Conservation (phyloP, 1,140 invertebrate genomes). For the Bombus superbus region DNA sequence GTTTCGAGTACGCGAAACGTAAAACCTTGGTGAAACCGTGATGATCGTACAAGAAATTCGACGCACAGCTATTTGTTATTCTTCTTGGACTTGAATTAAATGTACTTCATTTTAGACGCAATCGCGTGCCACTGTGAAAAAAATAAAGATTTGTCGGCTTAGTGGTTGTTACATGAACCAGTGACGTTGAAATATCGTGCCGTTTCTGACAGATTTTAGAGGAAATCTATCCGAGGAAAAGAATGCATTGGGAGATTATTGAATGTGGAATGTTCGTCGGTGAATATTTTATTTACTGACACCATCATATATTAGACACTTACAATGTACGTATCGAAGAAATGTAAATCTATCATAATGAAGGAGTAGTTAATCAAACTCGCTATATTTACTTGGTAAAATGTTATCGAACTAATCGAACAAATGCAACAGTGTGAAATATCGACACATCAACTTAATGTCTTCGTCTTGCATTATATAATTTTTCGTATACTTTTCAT, state of each 20-base stretch:
- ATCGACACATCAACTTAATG: not conserved
- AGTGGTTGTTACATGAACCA: not conserved
- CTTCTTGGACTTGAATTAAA: not conserved
- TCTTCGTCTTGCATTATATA: not conserved
- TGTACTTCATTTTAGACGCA: not conserved
- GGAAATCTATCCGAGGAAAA: not conserved
- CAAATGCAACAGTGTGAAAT: no score
- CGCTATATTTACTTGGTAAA: no score
- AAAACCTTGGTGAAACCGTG: conserved; percentile 19
- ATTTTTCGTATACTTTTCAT: not conserved
- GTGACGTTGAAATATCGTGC: not conserved
- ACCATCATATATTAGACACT: no score
- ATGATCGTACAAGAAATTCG: conserved; percentile 40
- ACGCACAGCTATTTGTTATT: conserved; percentile 1
- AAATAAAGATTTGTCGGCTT: not conserved
- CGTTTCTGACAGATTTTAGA: not conserved
- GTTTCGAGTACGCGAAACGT: conserved; percentile 4
- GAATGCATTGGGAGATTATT: not conserved
- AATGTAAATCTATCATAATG: no score
- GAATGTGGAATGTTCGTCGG: not conserved
- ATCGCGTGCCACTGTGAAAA: not conserved
- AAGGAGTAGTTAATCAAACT: no score
- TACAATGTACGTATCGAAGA: no score
- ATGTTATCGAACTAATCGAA: no score
- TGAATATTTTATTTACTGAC: not conserved